A percentile compares a stretch with the other conserved stretches of the same genome.
Conservation (phyloP, 2,888 invertebrate genomes). For the Arctia plantaginis region DNA sequence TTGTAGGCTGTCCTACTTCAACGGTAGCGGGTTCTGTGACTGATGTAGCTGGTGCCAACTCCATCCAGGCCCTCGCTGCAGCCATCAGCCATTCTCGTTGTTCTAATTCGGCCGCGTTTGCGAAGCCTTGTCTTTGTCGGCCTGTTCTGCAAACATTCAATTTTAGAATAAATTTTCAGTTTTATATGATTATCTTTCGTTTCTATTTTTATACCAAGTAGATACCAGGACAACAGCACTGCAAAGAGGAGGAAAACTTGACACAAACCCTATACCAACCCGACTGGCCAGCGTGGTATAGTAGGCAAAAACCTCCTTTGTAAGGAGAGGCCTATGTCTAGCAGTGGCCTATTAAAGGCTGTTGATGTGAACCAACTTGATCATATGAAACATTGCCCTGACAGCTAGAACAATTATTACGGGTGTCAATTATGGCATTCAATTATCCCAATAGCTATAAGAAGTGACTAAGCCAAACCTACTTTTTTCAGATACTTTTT, state of each 20-base stretch:
- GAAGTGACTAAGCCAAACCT: not conserved
- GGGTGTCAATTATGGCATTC: not conserved
- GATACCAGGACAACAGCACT: no score
- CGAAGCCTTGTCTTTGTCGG: slow-evolving; percentile 86
- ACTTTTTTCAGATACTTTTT: not conserved
- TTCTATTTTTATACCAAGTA: not conserved
- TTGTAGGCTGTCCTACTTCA: slow-evolving; percentile 90
- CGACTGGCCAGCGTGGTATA: no score
- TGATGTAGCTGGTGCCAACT: slow-evolving; percentile 83
- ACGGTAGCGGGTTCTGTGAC: slow-evolving; percentile 84
- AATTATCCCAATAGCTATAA: not conserved
- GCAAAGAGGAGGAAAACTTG: no score
- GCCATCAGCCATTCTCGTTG: slow-evolving; percentile 81
- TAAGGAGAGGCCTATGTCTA: no score
- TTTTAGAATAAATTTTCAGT: not conserved
- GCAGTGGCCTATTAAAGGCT: no score
- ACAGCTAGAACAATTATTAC: not conserved
- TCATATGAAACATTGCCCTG: not conserved
- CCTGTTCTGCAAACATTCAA: slow-evolving; percentile 79
- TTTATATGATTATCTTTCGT: not conserved
- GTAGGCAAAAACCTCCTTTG: no score
- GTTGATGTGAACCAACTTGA: not conserved
- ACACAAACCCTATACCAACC: no score
- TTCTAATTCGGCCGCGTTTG: slow-evolving; percentile 72
- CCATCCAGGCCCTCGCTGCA: slow-evolving; percentile 91